phyloP scores from a whole-genome alignment of 2,113 vertebrate species.

The Regulus satrapa region DNA sequence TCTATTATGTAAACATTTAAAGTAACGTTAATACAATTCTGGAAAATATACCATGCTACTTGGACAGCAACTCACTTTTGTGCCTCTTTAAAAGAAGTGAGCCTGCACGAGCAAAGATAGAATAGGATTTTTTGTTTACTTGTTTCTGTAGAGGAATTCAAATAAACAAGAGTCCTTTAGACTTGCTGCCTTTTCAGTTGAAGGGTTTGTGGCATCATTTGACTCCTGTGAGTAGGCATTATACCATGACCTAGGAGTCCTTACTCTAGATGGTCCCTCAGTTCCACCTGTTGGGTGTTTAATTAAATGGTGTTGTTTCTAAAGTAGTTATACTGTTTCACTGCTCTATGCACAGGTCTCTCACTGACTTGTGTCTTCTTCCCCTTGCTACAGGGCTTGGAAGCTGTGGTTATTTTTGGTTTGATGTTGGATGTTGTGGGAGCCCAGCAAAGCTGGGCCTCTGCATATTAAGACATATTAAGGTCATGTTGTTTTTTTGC shows the following conservation, averaged over 20 bases:
- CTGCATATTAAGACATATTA: neutral
- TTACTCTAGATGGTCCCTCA: neutral
- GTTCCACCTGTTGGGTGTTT: neutral
- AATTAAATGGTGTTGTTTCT: neutral
- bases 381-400: neutral
- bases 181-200: neutral
- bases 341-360: neutral
- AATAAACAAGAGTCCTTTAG: neutral
- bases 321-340: neutral
- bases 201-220: neutral
- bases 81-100: neutral
- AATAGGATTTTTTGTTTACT: neutral
- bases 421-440: neutral
- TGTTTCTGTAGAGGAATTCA: neutral
- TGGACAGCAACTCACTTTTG: no score
- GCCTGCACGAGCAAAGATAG: neutral
- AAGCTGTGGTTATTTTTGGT: neutral
- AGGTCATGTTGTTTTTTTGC: neutral
- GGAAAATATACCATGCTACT: neutral
- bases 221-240: neutral
- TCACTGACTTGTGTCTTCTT: neutral
- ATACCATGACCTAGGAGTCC: neutral
- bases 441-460: neutral
- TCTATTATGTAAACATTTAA: neutral
- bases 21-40: neutral